phyloP scores from a whole-genome alignment of 2,113 vertebrate species.

The Limnothrissa miodon region DNA sequence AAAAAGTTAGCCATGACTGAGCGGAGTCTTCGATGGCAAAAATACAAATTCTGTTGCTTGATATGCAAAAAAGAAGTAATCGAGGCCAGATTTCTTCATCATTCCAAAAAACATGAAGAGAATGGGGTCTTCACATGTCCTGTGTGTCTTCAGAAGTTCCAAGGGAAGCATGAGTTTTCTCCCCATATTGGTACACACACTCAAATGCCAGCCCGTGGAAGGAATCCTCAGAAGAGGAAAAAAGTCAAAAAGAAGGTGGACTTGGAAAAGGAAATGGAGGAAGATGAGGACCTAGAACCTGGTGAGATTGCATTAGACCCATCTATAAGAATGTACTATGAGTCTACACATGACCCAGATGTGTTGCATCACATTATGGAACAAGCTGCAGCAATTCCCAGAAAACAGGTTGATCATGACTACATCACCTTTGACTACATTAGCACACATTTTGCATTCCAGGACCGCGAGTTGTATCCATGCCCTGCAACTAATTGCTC shows the following conservation, averaged over 20 bases:
- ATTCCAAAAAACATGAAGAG: slow-evolving; percentile 90
- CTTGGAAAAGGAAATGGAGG: slow-evolving; percentile 42
- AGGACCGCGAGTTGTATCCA: slow-evolving; percentile 89
- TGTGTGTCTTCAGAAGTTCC: slow-evolving; percentile 85
- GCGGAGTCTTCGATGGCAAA: slow-evolving; percentile 79
- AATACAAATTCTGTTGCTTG: slow-evolving; percentile 85
- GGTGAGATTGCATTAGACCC: slow-evolving; percentile 68
- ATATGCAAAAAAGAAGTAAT: slow-evolving; percentile 87
- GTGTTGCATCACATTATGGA: slow-evolving; percentile 67
- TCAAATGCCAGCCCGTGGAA: slow-evolving; percentile 75
- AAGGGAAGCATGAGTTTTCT: slow-evolving; percentile 83
- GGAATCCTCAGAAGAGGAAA: slow-evolving; percentile 75
- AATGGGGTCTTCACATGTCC: slow-evolving; percentile 86
- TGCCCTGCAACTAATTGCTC: slow-evolving; percentile 90
- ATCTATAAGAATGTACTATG: slow-evolving; percentile 69
- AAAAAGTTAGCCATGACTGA: slow-evolving; percentile 75
- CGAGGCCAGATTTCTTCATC: slow-evolving; percentile 85
- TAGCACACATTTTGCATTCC: slow-evolving; percentile 79
- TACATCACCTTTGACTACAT: slow-evolving; percentile 86
- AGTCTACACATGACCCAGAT: slow-evolving; percentile 74
- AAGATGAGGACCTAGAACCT: slow-evolving; percentile 67
- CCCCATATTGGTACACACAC: slow-evolving; percentile 87
- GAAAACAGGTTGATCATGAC: slow-evolving; percentile 61
- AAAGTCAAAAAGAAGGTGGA: slow-evolving; percentile 67
- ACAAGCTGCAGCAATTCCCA: slow-evolving; percentile 61